These are phyloP conservation scores for Pristiophorus japonicus DNA, from an alignment of 2,113 vertebrate genomes.

Conservation along the genomic window DNA sequence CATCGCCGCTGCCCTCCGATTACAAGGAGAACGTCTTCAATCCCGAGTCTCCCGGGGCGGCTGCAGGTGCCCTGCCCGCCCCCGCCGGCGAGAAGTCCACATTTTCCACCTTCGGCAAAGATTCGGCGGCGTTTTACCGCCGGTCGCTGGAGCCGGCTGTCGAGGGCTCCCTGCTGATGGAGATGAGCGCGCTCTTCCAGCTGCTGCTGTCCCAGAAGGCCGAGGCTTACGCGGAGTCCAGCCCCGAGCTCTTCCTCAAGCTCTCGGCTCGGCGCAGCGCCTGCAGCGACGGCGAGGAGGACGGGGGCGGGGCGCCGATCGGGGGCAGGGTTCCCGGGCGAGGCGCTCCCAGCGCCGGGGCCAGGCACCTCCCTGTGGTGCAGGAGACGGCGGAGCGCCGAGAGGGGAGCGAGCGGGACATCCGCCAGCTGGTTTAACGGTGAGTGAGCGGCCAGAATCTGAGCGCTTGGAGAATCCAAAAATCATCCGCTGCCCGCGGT, in stretches of 20 bases:
- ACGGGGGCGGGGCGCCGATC: background rate
- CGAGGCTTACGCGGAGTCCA: conserved; percentile 56
- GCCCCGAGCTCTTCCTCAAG: conserved; percentile 70
- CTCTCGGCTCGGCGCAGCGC: conserved; percentile 71
- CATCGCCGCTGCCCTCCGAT: conserved; percentile 67
- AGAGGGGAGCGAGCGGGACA: background rate
- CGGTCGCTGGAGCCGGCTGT: conserved; percentile 50
- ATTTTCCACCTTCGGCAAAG: conserved; percentile 88
- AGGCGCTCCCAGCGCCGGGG: background rate
- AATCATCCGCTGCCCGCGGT: no score
- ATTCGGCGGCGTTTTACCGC: conserved; percentile 38
- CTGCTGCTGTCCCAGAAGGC: conserved; percentile 79
- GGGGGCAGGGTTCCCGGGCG: background rate
- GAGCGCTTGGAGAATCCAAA: background rate
- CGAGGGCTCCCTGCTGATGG: conserved; percentile 72
- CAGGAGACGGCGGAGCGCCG: background rate
- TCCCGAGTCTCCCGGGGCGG: conserved; percentile 51
- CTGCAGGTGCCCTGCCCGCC: conserved; percentile 36
- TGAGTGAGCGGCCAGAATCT: background rate
- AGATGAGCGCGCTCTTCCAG: conserved; percentile 87
- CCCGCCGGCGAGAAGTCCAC: conserved; percentile 61
- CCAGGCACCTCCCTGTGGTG: conserved; percentile 36
- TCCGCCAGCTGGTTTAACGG: background rate
- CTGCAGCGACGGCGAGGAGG: conserved; percentile 62
- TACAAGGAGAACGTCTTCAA: conserved; percentile 87